These are phyloP conservation scores for Spialia ferax DNA, from an alignment of 2,888 invertebrate genomes.

Conservation along the genomic window DNA sequence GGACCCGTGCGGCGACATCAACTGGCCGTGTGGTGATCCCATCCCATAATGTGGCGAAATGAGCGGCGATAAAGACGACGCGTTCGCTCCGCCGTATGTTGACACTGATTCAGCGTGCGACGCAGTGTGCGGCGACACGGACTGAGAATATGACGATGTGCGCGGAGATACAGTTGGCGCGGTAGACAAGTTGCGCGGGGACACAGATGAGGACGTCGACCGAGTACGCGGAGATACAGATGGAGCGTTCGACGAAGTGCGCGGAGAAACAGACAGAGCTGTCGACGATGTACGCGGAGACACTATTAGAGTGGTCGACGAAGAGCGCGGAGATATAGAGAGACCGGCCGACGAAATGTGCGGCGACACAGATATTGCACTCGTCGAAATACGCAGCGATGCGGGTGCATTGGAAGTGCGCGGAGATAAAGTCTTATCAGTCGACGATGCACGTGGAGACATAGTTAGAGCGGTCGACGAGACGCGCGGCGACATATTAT, in stretches of 20 bases:
- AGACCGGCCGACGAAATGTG: not conserved
- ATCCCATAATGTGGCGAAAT: not conserved
- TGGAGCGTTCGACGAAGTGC: not conserved
- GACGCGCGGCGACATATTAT: not conserved
- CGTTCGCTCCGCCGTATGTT: not conserved
- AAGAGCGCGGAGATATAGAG: not conserved
- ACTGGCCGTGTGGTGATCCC: not conserved
- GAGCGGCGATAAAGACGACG: not conserved
- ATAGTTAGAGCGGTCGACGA: not conserved
- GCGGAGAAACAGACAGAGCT: not conserved
- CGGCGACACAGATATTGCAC: not conserved
- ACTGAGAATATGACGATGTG: not conserved
- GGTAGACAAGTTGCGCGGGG: not conserved
- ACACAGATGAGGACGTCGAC: not conserved
- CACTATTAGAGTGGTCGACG: not conserved
- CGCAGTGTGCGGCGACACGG: not conserved
- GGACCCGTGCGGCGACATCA: not conserved
- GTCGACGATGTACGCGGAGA: not conserved
- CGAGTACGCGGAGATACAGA: not conserved
- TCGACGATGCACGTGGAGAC: not conserved
- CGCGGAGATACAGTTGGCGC: not conserved
- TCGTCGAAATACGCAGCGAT: not conserved
- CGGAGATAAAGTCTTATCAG: not conserved
- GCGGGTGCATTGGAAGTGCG: not conserved
- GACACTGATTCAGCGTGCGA: not conserved